Percentiles rank a stretch among this genome's conserved stretches.
Evolutionary conservation across 1,140 invertebrate genomes (phyloP).

Genomic region (Rhopalosiphum maidis): DNA sequence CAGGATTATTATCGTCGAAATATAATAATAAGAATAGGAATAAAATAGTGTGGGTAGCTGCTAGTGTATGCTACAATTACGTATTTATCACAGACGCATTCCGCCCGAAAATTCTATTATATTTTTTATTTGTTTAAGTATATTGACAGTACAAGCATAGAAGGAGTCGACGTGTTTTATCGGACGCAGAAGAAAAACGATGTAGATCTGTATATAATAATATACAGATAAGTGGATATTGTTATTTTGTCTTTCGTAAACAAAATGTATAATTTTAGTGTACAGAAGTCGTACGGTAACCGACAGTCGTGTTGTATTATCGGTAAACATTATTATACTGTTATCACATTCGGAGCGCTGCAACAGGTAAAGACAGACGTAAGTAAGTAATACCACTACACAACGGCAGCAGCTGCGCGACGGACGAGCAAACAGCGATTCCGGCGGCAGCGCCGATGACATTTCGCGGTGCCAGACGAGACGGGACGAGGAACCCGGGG

Average conservation of each 20-base stretch:
- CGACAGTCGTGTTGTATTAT: not conserved
- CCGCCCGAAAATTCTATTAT: no score
- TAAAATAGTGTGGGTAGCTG: not conserved
- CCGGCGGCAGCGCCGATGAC: not conserved
- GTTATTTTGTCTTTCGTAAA: slow-evolving; percentile 1
- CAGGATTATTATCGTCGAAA: not conserved
- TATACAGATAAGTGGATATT: not conserved
- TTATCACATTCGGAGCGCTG: not conserved
- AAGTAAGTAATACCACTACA: not conserved
- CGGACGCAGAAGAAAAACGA: not conserved
- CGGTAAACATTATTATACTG: not conserved
- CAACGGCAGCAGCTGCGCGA: no score
- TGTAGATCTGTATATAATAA: no score
- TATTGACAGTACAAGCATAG: no score
- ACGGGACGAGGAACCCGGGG: not conserved
- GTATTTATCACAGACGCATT: no score
- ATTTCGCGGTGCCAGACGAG: not conserved
- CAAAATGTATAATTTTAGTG: not conserved
- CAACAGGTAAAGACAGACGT: not conserved
- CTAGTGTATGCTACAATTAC: not conserved
- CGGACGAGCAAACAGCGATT: no score
- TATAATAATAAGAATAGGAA: not conserved
- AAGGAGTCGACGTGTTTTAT: not conserved
- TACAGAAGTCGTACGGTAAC: not conserved
- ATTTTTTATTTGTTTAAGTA: no score